A percentile compares a stretch with the other conserved stretches of the same genome.
Evolutionary conservation across 2,797 vertebrate species (phyloP).

Genomic region (Paedocypris micromegethes): DNA sequence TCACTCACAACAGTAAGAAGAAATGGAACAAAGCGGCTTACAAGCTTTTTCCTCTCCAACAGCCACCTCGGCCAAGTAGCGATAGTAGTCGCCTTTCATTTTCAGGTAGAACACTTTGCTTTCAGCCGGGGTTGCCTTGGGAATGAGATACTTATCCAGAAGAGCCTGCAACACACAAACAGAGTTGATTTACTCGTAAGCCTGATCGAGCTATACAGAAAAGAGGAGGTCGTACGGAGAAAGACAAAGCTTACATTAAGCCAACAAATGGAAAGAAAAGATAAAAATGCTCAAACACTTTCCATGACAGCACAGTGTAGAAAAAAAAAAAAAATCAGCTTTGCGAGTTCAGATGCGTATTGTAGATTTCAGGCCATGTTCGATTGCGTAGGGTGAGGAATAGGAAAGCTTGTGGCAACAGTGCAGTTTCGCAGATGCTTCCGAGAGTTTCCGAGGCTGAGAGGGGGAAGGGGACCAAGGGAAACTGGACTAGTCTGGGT

Average conservation of each 20-base stretch:
- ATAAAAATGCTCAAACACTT: neutral
- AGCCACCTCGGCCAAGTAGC: conserved; percentile 93
- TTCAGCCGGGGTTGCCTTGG: conserved; percentile 77
- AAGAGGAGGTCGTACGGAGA: neutral
- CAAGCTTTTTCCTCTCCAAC: conserved; percentile 72
- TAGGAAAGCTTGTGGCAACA: neutral
- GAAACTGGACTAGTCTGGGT: conserved; percentile 23
- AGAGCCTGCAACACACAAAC: conserved; percentile 69
- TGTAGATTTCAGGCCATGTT: too few species aligned
- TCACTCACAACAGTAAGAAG: neutral
- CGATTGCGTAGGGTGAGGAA: conserved; percentile 1
- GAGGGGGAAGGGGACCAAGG: conserved; percentile 24
- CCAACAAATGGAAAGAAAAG: conserved; percentile 10
- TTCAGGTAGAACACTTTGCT: conserved; percentile 98
- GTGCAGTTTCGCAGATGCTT: conserved; percentile 32
- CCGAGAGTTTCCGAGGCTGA: conserved; percentile 17
- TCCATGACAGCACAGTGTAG: too few species aligned
- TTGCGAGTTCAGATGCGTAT: too few species aligned
- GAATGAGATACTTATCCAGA: conserved; percentile 86
- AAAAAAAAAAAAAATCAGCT: too few species aligned
- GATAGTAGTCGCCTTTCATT: conserved; percentile 98
- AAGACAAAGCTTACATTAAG: neutral
- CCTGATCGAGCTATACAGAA: neutral
- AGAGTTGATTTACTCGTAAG: neutral
- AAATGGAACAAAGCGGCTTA: conserved; percentile 53